Conservation (phyloP, 2,888 invertebrate genomes). For the Drosophila paramelanica region DNA sequence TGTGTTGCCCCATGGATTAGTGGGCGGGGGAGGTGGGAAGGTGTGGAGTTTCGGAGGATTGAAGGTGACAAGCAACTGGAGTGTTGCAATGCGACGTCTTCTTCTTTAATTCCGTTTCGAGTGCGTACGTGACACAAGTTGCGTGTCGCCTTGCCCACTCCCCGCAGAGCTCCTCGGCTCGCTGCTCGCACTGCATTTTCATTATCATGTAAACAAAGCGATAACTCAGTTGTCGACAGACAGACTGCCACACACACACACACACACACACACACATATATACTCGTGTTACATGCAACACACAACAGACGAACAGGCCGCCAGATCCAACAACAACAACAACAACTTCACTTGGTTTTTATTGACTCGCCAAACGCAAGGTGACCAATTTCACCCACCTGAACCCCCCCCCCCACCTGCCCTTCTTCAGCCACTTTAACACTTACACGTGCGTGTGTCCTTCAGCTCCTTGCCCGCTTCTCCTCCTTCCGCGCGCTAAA, state of each 20-base stretch:
- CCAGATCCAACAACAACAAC: conserved; percentile 17
- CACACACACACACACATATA: conserved; percentile 10
- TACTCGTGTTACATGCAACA: background rate
- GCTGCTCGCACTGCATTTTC: conserved; percentile 47
- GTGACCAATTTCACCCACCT: conserved; percentile 16
- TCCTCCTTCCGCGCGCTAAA: conserved; percentile 45
- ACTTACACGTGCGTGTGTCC: conserved; percentile 54
- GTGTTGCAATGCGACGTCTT: background rate
- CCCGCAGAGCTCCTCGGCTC: too few relatives aligned
- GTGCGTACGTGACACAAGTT: conserved; percentile 73
- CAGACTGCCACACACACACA: conserved; percentile 30
- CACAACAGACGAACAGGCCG: background rate
- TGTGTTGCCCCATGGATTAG: background rate
- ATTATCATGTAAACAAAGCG: conserved; percentile 75
- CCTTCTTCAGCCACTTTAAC: conserved; percentile 5
- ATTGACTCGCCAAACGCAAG: conserved; percentile 37
- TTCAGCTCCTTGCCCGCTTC: conserved; percentile 16
- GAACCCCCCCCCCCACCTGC: conserved; percentile 16
- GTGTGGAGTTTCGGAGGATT: background rate
- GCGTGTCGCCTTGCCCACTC: conserved; percentile 27
- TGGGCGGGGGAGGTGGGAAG: background rate
- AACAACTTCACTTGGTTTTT: conserved; percentile 23
- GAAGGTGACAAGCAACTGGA: too few relatives aligned
- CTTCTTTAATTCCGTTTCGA: conserved; percentile 26
- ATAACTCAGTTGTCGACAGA: conserved; percentile 67